Base-by-base conservation (phyloP, 35 echinoderm and acorn worm genomes). In the Lytechinus pictus region DNA sequence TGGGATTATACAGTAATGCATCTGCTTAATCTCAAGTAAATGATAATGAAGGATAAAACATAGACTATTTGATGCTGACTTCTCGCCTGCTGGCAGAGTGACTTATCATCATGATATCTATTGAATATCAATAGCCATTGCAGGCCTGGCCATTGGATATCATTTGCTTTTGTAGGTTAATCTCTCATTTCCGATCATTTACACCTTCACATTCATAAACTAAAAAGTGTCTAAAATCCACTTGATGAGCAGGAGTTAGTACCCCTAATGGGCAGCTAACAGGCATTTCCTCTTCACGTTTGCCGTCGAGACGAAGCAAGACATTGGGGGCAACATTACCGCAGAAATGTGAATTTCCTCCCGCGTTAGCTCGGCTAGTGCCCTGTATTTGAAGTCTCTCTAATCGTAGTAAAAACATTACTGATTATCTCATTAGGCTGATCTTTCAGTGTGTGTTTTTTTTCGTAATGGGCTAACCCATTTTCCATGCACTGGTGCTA, bases 341-440 rank as follows among this genome's bases (percentile, higher is more conserved):
- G 52, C 52, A 90, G 88, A 90, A 90, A 90, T 54, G 52, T 90
- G 52, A 90, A 90, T 90, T 90, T 90, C 88, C 88, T 90, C 88
- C 12, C 27, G 3, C 87, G 52, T 71, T 71, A 21, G 61, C 61
- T 24, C 16, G 14, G 19, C 66, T 79, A n/a, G 19, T 79, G 66
- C 66, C 66, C 66, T 24, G 66, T 79, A 24, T 58, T 79, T 79
- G 66, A 79, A 79, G 66, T 79, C n/a, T n/a, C 66, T 5, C 66
- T 79, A 79, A 79, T 79, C 66, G 21, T 7, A 79, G 66, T 79
- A 79, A 79, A 79, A 79, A 79, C 66, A 79, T 79, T 79, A 6
- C 66, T 79, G 66, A 79, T 79, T 79, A 79, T 79, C 66, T 79
- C 66, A 79, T 79, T 79, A 79, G 66, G 21, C n/a, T 7, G 16